Evolutionary conservation across 1,140 invertebrate genomes (phyloP).

Genomic region (Lamellibrachia luymesi): DNA sequence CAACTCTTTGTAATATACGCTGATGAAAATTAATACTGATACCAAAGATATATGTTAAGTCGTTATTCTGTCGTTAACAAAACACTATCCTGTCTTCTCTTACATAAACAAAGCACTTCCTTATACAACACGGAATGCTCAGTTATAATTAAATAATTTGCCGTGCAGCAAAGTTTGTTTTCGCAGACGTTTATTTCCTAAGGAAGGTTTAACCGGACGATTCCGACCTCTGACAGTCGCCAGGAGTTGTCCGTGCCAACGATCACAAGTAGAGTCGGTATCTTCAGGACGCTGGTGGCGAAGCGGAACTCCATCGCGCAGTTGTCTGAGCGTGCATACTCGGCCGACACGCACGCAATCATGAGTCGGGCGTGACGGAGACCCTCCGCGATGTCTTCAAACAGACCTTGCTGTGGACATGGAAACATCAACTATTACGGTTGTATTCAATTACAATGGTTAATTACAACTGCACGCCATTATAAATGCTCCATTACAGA

Average conservation of each 20-base stretch:
- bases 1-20: background rate
- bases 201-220: conserved; percentile 43
- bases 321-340: conserved; percentile 28
- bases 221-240: conserved; percentile 48
- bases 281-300: conserved; percentile 20
- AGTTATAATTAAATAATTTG: conserved; percentile 32
- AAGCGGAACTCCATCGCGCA: conserved; percentile 29
- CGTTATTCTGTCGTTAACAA: too few relatives aligned
- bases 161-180: conserved; percentile 36
- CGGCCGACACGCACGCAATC: conserved; percentile 32
- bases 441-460: too few relatives aligned
- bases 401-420: conserved; percentile 24
- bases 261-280: conserved; percentile 21
- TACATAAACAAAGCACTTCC: background rate
- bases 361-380: conserved; percentile 27
- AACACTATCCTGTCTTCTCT: background rate
- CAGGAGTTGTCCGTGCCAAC: conserved; percentile 34
- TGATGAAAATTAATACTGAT: background rate
- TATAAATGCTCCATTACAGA: too few relatives aligned
- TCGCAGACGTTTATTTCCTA: conserved; percentile 46
- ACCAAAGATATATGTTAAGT: background rate
- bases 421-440: background rate
- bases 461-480: too few relatives aligned
- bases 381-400: conserved; percentile 32
- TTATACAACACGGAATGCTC: conserved; percentile 30